Evolutionary conservation across 2,113 vertebrate species (phyloP), one percentile per base, ranked within the genome.

Genomic region (Micromys minutus): DNA sequence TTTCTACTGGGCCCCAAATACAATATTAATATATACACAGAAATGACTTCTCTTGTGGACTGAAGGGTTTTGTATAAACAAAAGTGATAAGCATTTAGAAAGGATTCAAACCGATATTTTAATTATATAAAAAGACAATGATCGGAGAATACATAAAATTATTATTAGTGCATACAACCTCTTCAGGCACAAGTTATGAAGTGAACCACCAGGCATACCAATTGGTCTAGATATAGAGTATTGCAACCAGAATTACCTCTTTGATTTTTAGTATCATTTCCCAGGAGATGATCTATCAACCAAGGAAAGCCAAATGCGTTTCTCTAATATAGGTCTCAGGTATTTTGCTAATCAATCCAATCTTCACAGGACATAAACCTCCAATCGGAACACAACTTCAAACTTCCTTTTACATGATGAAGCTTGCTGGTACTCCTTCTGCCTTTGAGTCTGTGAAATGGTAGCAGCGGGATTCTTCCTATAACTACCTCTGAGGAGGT

Each of bases 321-420:
- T 89, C 50, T 45, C 52, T 89, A 24, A 61, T 45, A 29, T 9
- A 9, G 71, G 22, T 21, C 21, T 45, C 45, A 24, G 47, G 6
- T 61, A 12, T 39, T 11, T n/a, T 61, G 0, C 88, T 89, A 3
- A 69, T 90, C 29, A 47, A 2, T 4, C 75, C 45, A 0, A n/a
- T 15, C 8, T 71, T 50, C 10, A 74, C 45, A 3, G 3, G n/a
- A 8, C 13, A 9, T 29, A 42, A 50, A 29, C 11, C 29, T 87
- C 4, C 2, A 34, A 3, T 65, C 39, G 63, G 39, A 80, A 52
- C 29, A 42, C 6, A 80, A 5, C 6, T 21, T 12, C 29, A 86
- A 89, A 5, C 13, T 42, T 3, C 1, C 0, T 3, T 31, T 52
- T 36, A 42, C 47, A 5, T 22, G 2, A 0, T 12, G 9, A 1